A percentile compares a stretch with the other conserved stretches of the same genome.
Evolutionary conservation across 2,113 vertebrate genomes (phyloP).

Genomic region (Oenanthe oenanthe): DNA sequence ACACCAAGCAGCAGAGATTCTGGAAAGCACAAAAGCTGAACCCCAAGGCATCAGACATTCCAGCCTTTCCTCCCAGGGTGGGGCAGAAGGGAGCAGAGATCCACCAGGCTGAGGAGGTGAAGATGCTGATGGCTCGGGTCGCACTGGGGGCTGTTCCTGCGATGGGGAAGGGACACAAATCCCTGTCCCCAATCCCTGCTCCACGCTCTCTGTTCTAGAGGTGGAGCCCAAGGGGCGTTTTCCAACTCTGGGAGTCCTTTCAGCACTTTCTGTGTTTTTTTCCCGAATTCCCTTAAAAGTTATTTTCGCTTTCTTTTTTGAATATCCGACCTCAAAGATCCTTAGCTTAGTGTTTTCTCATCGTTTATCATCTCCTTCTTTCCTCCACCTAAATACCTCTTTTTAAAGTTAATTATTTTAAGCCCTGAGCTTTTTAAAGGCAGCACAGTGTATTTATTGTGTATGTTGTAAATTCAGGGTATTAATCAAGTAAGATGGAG

Average conservation of each 20-base stretch:
- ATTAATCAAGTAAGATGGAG: not conserved
- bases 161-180: not conserved
- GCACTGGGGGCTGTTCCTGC: rapidly evolving
- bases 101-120: not conserved
- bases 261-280: not conserved
- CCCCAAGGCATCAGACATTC: not conserved
- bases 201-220: not conserved
- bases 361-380: not conserved
- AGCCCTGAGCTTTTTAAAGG: not conserved
- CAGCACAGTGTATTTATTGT: not conserved
- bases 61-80: rapidly evolving
- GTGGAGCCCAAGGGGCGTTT: constrained; percentile 28
- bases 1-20: no score
- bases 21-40: no score
- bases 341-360: not conserved
- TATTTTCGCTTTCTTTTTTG: not conserved
- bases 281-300: not conserved
- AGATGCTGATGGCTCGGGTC: not conserved
- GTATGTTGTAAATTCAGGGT: not conserved
- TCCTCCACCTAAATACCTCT: not conserved
- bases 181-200: not conserved
- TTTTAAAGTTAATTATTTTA: not conserved
- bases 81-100: not conserved
- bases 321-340: not conserved
- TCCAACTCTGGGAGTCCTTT: rapidly evolving